A percentile compares a stretch with the other conserved stretches of the same genome.
phyloP scores from a whole-genome alignment of 1,140 invertebrate genomes.

The Octopus bimaculoides region DNA sequence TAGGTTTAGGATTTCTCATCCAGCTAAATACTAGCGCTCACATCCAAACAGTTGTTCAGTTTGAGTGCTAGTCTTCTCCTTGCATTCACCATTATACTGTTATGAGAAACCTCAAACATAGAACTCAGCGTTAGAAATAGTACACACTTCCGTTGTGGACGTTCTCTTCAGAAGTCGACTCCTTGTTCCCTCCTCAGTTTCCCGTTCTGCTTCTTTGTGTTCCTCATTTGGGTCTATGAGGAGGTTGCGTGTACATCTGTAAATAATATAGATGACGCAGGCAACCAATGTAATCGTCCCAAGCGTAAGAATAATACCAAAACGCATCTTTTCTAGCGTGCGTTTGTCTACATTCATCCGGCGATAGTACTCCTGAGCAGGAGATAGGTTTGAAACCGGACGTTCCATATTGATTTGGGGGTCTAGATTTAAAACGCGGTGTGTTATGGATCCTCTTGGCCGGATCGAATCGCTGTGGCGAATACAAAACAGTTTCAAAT shows the following conservation, averaged over 20 bases:
- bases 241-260: not conserved
- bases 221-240: not conserved
- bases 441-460: too few species aligned
- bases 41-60: not conserved
- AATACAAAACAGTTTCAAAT: too few species aligned
- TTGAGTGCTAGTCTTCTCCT: not conserved
- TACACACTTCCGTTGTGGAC: slow-evolving; percentile 4
- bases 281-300: not conserved
- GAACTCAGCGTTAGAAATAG: slow-evolving; percentile 11
- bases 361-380: slow-evolving; percentile 8
- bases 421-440: too few species aligned
- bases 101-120: not conserved
- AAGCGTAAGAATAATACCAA: slow-evolving; percentile 5
- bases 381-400: not conserved
- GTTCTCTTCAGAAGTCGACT: not conserved
- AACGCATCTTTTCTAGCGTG: slow-evolving; percentile 5
- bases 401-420: not conserved
- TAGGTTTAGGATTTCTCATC: too few species aligned
- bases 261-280: slow-evolving; percentile 9
- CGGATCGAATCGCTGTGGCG: too few species aligned
- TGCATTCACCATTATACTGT: not conserved
- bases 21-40: not conserved
- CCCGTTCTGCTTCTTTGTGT: not conserved
- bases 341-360: slow-evolving; percentile 2
- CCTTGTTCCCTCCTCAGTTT: not conserved